Evolutionary conservation across 2,797 vertebrate species (phyloP).

Genomic region (Enteromius fasciolatus): DNA sequence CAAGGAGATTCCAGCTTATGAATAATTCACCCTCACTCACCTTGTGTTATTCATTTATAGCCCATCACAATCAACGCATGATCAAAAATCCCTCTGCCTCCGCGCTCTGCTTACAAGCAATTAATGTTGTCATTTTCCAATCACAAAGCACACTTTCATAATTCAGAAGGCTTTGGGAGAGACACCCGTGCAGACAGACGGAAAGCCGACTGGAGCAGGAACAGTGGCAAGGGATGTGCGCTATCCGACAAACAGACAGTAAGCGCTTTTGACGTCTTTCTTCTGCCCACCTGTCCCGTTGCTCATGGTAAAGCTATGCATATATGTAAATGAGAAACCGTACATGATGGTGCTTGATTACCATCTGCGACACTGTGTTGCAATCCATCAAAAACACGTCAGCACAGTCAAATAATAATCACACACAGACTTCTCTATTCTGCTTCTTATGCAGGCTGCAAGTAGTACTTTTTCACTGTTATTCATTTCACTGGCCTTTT

Average conservation of each 20-base stretch:
- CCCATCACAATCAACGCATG: conserved; percentile 77
- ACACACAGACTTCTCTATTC: conserved; percentile 55
- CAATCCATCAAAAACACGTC: conserved; percentile 76
- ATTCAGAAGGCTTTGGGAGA: conserved; percentile 33
- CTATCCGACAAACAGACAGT: conserved; percentile 19
- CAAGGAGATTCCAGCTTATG: conserved; percentile 67
- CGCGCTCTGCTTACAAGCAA: conserved; percentile 60
- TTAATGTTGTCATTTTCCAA: conserved; percentile 53
- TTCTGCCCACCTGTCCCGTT: conserved; percentile 50
- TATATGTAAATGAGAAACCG: conserved; percentile 74
- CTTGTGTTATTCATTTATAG: conserved; percentile 78
- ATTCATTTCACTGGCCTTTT: conserved; percentile 11
- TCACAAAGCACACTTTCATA: conserved; percentile 40
- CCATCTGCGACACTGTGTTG: conserved; percentile 74
- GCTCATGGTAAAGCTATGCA: conserved; percentile 59
- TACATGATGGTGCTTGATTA: conserved; percentile 77
- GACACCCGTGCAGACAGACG: conserved; percentile 40
- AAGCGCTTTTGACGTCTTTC: conserved; percentile 46
- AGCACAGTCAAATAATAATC: conserved; percentile 65
- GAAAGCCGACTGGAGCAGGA: conserved; percentile 39
- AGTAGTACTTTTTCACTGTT: neutral
- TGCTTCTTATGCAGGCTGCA: conserved; percentile 16
- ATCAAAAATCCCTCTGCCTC: conserved; percentile 70
- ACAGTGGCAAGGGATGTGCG: neutral
- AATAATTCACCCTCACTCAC: conserved; percentile 79